Evolutionary conservation across 1,140 invertebrate genomes (phyloP).

Genomic region (Bathynomus jamesi): DNA sequence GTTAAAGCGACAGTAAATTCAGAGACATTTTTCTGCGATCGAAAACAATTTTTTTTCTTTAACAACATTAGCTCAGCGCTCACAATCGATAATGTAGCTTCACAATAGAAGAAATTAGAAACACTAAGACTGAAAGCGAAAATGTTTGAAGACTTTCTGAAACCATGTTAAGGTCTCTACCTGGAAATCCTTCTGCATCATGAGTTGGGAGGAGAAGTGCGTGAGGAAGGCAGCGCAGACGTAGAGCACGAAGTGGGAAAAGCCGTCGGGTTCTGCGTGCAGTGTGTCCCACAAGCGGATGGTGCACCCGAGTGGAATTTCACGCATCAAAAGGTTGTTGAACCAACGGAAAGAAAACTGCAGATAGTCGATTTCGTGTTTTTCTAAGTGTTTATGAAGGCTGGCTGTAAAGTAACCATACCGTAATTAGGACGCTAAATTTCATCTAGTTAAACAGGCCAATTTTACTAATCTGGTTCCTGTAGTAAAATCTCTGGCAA

Average conservation of each 20-base stretch:
- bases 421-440: background rate
- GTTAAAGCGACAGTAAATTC: too few species aligned
- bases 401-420: slow-evolving; percentile 49
- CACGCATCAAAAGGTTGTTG: slow-evolving; percentile 97
- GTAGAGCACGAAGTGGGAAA: slow-evolving; percentile 95
- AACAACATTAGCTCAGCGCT: too few species aligned
- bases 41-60: too few species aligned
- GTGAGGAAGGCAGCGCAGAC: slow-evolving; percentile 98
- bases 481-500: too few species aligned
- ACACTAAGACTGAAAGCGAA: background rate
- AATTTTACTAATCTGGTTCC: too few species aligned
- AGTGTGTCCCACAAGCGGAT: slow-evolving; percentile 99
- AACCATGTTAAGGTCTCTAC: slow-evolving; percentile 48
- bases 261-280: slow-evolving; percentile 88
- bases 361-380: slow-evolving; percentile 92
- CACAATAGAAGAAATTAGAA: background rate
- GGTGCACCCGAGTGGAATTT: slow-evolving; percentile 93
- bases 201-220: slow-evolving; percentile 82
- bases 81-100: background rate
- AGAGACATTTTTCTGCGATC: too few species aligned
- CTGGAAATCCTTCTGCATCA: slow-evolving; percentile 92
- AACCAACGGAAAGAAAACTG: slow-evolving; percentile 99
- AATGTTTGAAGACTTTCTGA: background rate
- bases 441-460: background rate
- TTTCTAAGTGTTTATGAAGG: slow-evolving; percentile 84